phyloP scores from a whole-genome alignment of 2,888 invertebrate genomes.

The Epirrita christyi region DNA sequence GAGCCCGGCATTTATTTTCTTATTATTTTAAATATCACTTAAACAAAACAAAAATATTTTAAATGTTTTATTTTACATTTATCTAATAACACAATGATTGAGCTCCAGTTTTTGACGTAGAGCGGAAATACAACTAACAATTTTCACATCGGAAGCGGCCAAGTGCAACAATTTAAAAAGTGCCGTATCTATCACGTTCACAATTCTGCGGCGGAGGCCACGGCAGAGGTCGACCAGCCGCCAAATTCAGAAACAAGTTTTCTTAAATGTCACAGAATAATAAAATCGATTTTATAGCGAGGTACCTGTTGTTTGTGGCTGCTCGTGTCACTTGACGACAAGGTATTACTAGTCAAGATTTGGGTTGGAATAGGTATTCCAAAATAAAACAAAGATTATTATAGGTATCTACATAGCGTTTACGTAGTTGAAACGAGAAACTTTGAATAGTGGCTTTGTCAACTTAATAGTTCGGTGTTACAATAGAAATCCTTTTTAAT shows the following conservation, averaged over 20 bases:
- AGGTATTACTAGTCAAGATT: not conserved
- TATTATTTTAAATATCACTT: no score
- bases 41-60: no score
- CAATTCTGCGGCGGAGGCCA: conserved; percentile 47
- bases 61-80: no score
- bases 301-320: conserved; percentile 30
- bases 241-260: conserved; percentile 70
- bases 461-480: no score
- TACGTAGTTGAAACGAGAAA: no score
- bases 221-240: conserved; percentile 70
- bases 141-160: conserved; percentile 30
- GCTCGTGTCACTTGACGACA: conserved; percentile 55
- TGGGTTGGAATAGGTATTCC: no score
- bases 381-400: no score
- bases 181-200: conserved; percentile 29
- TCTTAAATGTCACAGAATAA: conserved; percentile 66
- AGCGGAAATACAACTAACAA: conserved; percentile 28
- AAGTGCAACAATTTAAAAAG: conserved; percentile 31
- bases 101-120: not conserved
- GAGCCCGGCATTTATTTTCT: no score
- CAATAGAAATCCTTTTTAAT: no score
- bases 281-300: conserved; percentile 34
- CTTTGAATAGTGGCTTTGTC: no score
- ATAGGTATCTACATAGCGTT: no score
- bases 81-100: no score